Conservation (phyloP, 2,888 invertebrate genomes). For the Caenorhabditis wallacei region DNA sequence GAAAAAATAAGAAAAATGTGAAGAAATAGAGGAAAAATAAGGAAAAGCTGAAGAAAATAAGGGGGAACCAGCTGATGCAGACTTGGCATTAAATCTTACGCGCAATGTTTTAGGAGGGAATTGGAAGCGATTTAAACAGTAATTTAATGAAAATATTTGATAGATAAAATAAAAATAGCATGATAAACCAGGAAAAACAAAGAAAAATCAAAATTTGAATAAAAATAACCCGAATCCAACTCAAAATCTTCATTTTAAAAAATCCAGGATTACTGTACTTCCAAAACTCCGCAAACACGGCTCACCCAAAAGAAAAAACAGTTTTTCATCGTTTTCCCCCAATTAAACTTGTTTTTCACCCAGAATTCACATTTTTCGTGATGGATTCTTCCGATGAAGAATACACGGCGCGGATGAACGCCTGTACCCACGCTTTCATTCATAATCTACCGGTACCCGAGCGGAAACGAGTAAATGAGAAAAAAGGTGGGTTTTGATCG, state of each 20-base stretch:
- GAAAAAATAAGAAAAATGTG: not conserved
- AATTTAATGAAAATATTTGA: not conserved
- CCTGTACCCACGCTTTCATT: not conserved
- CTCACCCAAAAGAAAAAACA: too few relatives aligned
- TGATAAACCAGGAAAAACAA: not conserved
- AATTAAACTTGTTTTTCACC: not conserved
- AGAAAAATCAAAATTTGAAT: not conserved
- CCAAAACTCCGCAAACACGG: not conserved
- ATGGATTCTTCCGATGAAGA: not conserved
- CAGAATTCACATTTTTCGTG: not conserved
- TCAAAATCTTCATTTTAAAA: too few relatives aligned
- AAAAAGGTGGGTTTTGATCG: not conserved
- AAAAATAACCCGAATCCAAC: too few relatives aligned
- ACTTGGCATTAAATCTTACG: not conserved
- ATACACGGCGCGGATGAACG: not conserved
- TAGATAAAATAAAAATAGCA: not conserved
- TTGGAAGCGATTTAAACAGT: not conserved
- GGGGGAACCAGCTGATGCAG: not conserved
- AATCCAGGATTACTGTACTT: not conserved
- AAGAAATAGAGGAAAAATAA: not conserved
- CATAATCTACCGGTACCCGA: not conserved
- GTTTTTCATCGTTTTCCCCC: not conserved
- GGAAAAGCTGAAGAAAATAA: not conserved
- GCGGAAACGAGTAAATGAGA: not conserved
- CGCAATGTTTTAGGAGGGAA: constrained; percentile 9